Conservation (phyloP, 2,797 vertebrate genomes). For the Cynodonichthys magdalenae region DNA sequence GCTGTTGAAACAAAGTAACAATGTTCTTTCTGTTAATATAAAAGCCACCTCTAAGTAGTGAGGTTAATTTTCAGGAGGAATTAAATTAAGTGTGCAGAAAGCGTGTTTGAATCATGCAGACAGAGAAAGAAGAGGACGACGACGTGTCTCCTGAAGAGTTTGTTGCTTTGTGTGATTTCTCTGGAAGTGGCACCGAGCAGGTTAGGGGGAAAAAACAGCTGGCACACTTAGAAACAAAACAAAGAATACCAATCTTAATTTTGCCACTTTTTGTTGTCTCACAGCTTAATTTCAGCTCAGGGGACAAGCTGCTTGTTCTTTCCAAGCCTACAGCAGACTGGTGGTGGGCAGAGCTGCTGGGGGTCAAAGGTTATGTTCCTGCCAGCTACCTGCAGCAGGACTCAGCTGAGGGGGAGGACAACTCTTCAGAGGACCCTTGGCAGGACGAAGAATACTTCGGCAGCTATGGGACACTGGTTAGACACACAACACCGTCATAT, state of each 20-base stretch:
- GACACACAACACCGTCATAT: not conserved
- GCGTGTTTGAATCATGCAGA: constrained; percentile 35
- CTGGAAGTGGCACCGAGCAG: constrained; percentile 66
- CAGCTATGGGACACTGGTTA: constrained; percentile 85
- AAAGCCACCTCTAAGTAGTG: too few relatives aligned
- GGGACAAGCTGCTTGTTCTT: constrained; percentile 79
- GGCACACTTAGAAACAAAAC: too few relatives aligned
- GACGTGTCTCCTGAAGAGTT: constrained; percentile 51
- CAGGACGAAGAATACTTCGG: constrained; percentile 86
- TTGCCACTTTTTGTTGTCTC: not conserved
- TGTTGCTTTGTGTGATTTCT: constrained; percentile 64
- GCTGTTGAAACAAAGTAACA: too few relatives aligned
- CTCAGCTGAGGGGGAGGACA: constrained; percentile 30
- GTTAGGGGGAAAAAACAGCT: constrained; percentile 36
- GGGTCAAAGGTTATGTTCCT: constrained; percentile 80
- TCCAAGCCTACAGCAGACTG: constrained; percentile 77
- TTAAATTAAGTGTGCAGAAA: not conserved
- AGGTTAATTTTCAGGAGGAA: not conserved
- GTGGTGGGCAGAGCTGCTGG: constrained; percentile 84
- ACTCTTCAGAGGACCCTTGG: constrained; percentile 78
- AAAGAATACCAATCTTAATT: not conserved
- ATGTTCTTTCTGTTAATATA: not conserved
- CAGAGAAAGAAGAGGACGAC: constrained; percentile 38
- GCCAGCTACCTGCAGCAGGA: constrained; percentile 69
- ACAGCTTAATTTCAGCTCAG: constrained; percentile 74